A percentile compares a stretch with the other conserved stretches of the same genome.
phyloP scores from a whole-genome alignment of 1,140 invertebrate species.

The Zaprionus africanus region DNA sequence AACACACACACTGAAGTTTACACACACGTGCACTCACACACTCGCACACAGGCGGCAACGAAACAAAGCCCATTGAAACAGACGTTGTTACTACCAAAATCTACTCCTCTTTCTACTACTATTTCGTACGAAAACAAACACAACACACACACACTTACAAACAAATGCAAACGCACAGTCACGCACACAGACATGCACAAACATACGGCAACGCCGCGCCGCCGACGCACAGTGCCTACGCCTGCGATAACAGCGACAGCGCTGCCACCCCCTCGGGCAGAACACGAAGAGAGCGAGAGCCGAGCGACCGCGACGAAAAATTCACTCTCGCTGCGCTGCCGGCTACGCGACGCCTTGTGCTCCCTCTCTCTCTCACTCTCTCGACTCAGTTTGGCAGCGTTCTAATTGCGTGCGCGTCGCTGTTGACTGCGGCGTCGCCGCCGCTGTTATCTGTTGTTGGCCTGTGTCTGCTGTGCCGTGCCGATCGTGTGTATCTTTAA shows the following conservation, averaged over 20 bases:
- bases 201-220: slow-evolving; percentile 31
- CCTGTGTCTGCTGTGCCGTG: slow-evolving; percentile 7
- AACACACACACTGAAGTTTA: slow-evolving; percentile 1
- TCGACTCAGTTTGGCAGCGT: slow-evolving; percentile 30
- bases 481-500: slow-evolving; percentile 71
- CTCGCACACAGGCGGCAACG: not conserved
- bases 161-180: not conserved
- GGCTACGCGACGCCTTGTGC: not conserved
- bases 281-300: slow-evolving; percentile 22
- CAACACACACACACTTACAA: slow-evolving; percentile 16
- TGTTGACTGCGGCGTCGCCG: slow-evolving; percentile 36
- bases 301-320: slow-evolving; percentile 24
- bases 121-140: slow-evolving; percentile 57
- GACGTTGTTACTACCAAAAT: slow-evolving; percentile 49
- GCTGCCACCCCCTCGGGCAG: slow-evolving; percentile 46
- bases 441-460: slow-evolving; percentile 61
- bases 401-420: slow-evolving; percentile 63
- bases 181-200: not conserved
- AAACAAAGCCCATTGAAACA: slow-evolving; percentile 43
- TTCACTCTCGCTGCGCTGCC: slow-evolving; percentile 63
- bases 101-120: slow-evolving; percentile 57
- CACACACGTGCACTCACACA: not conserved
- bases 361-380: slow-evolving; percentile 20
- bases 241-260: slow-evolving; percentile 47
- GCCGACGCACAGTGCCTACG: slow-evolving; percentile 36